Evolutionary conservation across 2,113 vertebrate genomes (phyloP), one percentile per base, ranked within the genome.

Genomic region (Lichenostomus cassidix): DNA sequence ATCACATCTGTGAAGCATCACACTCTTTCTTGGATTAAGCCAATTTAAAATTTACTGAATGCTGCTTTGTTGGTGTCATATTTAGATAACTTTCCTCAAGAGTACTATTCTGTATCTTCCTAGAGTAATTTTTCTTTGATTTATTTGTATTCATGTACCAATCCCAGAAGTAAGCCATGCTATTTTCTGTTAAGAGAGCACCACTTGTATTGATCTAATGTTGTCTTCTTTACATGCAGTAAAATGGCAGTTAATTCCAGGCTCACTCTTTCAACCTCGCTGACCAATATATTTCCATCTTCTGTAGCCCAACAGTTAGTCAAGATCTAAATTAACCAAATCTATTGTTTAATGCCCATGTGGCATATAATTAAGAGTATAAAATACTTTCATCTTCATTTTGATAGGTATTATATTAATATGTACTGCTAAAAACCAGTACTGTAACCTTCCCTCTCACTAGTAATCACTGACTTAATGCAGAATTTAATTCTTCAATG

Each of bases 1-100:
- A 62, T 71, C 7, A 0, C 69, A 73, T 56, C 35, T 86, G 56
- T 73, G 70, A 93, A 46, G 67, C 44, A 47, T 59, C 80, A 71
- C 7, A 24, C 50, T 88, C 46, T 52, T 93, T 81, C 86, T 83
- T 88, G 68, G 74, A 93, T 89, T 89, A 93, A 87, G 52, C 42
- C 84, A 69, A 92, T 93, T 89, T 94, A 79, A 96, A 95, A 82
- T 67, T 5, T 73, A 93, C 53, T 83, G 83, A 94, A 73, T 35
- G 37, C 22, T 94, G 15, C 33, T 90, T 94, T 94, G 24, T 15
- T 25, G 11, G 37, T 92, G 70, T 91, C 58, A 63, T 70, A 69
- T 80, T 92, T 65, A 89, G 53, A 25, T 82, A 39, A 52, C 24
- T 91, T 84, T 92, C 37, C 25, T 46, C 23, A 60, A 75, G 19